A percentile compares a stretch with the other conserved stretches of the same genome.
phyloP scores from a whole-genome alignment of 2,888 invertebrate genomes.

The Diarsia dahlii region DNA sequence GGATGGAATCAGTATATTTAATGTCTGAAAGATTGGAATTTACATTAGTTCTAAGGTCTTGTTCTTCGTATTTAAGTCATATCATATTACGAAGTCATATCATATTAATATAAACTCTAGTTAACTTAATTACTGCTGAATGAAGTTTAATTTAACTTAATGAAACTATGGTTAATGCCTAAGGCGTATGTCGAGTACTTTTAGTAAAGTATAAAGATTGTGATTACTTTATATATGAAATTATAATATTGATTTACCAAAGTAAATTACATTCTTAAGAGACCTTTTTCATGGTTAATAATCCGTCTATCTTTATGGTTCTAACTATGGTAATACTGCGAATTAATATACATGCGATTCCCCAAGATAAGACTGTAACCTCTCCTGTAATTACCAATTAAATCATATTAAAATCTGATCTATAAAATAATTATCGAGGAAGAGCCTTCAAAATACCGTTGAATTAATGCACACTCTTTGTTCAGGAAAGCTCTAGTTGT shows the following conservation, averaged over 20 bases:
- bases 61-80: constrained; percentile 2
- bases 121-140: constrained; percentile 22
- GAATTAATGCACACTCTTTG: constrained; percentile 4
- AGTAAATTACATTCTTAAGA: neutral
- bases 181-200: neutral
- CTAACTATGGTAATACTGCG: constrained; percentile 2
- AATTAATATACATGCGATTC: neutral
- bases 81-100: constrained; percentile 10
- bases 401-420: neutral
- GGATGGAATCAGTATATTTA: neutral
- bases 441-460: neutral
- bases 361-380: neutral
- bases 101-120: constrained; percentile 27
- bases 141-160: constrained; percentile 46
- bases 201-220: neutral
- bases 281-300: neutral
- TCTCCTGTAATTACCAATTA: constrained; percentile 11
- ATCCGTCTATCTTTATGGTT: neutral
- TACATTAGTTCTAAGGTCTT: neutral
- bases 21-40: neutral
- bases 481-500: neutral
- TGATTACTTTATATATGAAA: neutral
- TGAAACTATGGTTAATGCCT: constrained; percentile 6
- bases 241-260: neutral
- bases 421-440: constrained; percentile 1